Percentiles rank a stretch among this genome's conserved stretches.
Evolutionary conservation across 2,888 invertebrate genomes (phyloP).

Genomic region (Meandrusa payeni): DNA sequence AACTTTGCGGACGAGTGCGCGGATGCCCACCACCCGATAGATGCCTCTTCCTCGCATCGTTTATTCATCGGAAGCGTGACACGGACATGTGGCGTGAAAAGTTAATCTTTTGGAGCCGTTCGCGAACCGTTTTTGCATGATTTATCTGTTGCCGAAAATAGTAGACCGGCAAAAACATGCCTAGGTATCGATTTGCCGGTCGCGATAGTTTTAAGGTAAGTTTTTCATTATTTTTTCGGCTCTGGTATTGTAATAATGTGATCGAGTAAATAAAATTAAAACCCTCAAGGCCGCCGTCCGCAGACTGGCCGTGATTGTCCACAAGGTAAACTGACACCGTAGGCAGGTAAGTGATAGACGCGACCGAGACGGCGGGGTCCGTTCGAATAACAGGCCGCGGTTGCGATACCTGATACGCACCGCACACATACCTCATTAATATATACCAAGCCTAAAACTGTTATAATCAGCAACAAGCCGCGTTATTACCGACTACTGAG

Average conservation of each 20-base stretch:
- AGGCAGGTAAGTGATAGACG: constrained; percentile 48
- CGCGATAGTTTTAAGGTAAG: too few species aligned
- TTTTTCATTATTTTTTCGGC: too few species aligned
- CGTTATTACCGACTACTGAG: too few species aligned
- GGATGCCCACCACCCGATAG: constrained; percentile 36
- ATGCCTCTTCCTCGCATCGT: constrained; percentile 34
- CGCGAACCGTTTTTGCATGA: neutral
- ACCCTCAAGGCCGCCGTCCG: constrained; percentile 42
- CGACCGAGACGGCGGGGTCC: constrained; percentile 47
- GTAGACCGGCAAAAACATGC: neutral
- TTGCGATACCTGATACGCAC: constrained; percentile 44
- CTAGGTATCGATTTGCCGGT: too few species aligned
- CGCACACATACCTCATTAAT: constrained; percentile 4
- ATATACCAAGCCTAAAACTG: constrained; percentile 6
- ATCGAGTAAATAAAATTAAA: neutral
- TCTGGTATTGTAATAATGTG: too few species aligned
- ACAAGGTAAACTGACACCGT: constrained; percentile 38
- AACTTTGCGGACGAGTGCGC: constrained; percentile 43
- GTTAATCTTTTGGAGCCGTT: constrained; percentile 2
- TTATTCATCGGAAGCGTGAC: constrained; percentile 32
- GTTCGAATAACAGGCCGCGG: constrained; percentile 43
- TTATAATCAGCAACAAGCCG: constrained; percentile 3
- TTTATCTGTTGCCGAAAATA: neutral
- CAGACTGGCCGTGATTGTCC: constrained; percentile 35
- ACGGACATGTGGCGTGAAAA: constrained; percentile 23